Evolutionary conservation across 2,113 vertebrate species (phyloP).

Genomic region (Phalacrocorax carbo): DNA sequence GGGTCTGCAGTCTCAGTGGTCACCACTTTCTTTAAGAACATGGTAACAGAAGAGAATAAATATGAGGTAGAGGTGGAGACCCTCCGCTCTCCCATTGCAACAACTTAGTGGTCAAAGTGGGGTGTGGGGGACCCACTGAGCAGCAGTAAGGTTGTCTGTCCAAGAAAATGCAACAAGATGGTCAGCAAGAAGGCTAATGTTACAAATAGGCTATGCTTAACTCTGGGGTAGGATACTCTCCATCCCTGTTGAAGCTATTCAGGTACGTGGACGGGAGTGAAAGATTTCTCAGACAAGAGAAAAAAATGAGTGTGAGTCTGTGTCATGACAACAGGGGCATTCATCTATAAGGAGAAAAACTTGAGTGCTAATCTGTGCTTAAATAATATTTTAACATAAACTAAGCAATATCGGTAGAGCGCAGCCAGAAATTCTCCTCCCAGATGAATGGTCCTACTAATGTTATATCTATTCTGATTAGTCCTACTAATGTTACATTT

Average conservation of each 20-base stretch:
- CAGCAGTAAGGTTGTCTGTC: not conserved
- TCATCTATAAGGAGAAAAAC: not conserved
- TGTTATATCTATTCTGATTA: not conserved
- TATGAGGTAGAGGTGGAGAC: not conserved
- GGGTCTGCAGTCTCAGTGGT: not conserved
- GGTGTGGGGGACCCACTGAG: not conserved
- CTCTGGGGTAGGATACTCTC: not conserved
- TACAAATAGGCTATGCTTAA: not conserved
- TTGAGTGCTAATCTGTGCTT: not conserved
- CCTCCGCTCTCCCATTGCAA: not conserved
- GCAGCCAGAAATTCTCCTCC: not conserved
- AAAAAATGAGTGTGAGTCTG: not conserved
- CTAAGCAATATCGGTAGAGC: not conserved
- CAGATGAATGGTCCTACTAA: not conserved
- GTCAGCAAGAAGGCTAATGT: not conserved
- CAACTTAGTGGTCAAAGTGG: not conserved
- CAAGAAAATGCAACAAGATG: not conserved
- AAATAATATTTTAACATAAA: not conserved
- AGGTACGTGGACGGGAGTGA: not conserved
- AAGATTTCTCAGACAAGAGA: not conserved
- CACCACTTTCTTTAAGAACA: not conserved
- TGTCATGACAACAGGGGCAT: not conserved
- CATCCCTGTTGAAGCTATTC: not conserved
- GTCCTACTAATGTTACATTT: not conserved
- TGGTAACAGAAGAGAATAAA: not conserved